Conservation (phyloP, 2,113 vertebrate genomes). For the Balaenoptera acutorostrata region DNA sequence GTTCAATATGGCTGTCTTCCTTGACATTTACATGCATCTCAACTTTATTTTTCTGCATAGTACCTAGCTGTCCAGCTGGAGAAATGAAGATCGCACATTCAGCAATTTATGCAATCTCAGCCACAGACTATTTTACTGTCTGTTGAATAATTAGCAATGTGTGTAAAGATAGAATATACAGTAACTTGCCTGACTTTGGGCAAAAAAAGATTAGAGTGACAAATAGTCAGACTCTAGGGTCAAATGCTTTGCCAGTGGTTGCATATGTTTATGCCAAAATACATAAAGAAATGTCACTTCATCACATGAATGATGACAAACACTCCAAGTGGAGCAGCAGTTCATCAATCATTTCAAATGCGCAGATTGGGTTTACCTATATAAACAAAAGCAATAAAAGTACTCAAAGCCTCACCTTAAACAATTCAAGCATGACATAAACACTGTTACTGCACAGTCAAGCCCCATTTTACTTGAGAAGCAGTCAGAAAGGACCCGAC, state of each 20-base stretch:
- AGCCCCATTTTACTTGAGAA: constrained; percentile 79
- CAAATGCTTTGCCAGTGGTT: constrained; percentile 89
- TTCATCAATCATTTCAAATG: constrained; percentile 89
- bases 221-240: constrained; percentile 88
- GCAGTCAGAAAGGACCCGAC: constrained; percentile 72
- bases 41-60: constrained; percentile 73
- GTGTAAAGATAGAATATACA: constrained; percentile 77
- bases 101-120: constrained; percentile 75
- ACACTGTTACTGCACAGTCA: constrained; percentile 80
- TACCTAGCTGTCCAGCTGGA: constrained; percentile 68
- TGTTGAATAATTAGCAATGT: constrained; percentile 82
- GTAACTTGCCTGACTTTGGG: constrained; percentile 82
- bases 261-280: constrained; percentile 91
- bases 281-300: constrained; percentile 91
- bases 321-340: constrained; percentile 84
- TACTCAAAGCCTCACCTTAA: constrained; percentile 85
- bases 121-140: constrained; percentile 77
- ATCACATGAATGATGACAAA: constrained; percentile 89
- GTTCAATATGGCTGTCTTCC: constrained; percentile 66
- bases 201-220: constrained; percentile 85
- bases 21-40: constrained; percentile 73
- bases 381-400: constrained; percentile 87
- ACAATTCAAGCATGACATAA: constrained; percentile 83
- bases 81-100: constrained; percentile 77
- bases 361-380: constrained; percentile 86